phyloP scores from a whole-genome alignment of 2,888 invertebrate species.

The Dugesia japonica region DNA sequence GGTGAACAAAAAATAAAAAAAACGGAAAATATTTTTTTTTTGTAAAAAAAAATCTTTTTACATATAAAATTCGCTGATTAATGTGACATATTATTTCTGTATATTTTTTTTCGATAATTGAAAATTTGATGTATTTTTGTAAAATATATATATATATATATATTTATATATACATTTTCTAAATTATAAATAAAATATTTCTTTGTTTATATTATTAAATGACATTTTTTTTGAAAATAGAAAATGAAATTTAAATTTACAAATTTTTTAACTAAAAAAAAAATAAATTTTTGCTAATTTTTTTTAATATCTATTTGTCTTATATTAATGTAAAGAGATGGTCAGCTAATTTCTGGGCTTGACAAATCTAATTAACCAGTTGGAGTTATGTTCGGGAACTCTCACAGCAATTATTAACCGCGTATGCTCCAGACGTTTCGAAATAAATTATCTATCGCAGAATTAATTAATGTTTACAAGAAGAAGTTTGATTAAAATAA shows the following conservation, averaged over 20 bases:
- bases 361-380: conserved; percentile 14
- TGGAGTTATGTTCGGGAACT: conserved; percentile 9
- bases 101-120: too few relatives aligned
- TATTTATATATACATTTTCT: too few relatives aligned
- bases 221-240: too few relatives aligned
- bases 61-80: too few relatives aligned
- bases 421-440: conserved; percentile 9
- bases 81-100: too few relatives aligned
- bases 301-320: neutral
- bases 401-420: conserved; percentile 14
- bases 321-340: neutral
- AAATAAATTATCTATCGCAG: conserved; percentile 2
- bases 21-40: neutral
- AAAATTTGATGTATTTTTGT: too few relatives aligned
- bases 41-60: neutral
- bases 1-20: neutral
- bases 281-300: neutral
- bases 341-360: conserved; percentile 20
- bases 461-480: conserved; percentile 11
- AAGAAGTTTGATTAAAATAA: conserved; percentile 7
- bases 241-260: too few relatives aligned
- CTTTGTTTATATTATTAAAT: too few relatives aligned
- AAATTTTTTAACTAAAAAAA: too few relatives aligned
- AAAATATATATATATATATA: too few relatives aligned
- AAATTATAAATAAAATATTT: too few relatives aligned